Base-by-base conservation (phyloP, 2,888 invertebrate species). In the Troilus luridus region DNA sequence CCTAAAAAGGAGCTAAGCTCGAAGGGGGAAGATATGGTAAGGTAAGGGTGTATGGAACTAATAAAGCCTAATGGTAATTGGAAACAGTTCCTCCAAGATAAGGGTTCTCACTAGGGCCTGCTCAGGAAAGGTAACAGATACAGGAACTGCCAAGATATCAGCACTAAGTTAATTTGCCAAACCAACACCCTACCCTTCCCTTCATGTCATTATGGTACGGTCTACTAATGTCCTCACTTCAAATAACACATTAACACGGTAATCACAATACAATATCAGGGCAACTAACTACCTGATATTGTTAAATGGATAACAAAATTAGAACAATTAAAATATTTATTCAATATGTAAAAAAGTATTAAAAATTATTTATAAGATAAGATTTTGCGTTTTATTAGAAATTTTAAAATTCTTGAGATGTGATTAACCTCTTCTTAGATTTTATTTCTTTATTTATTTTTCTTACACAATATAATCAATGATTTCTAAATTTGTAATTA, bases 51-150 rank as follows among this genome's bases (percentile, higher is more conserved):
- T 85, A 85, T 85, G 64, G 77, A 54, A 77, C 72, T 90, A 77
- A 90, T 90, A 90, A 56, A 90, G 90, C 67, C 67, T 77, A 90
- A 90, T 90, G 90, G 90, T 77, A 90, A 90, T 90, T 90, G 77
- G 89, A 67, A 89, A 54, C 64, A 89, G 62, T 89, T 89, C 54
- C 89, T 62, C 67, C 56, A 62, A 64, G 64, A 64, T 64, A 89
- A 64, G 89, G 11, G 41, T 58, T 41, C 24, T 85, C 41, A 54
- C 85, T 58, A 85, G 85, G 11, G n/a, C 85, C 85, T 59, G 10
- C 24, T 17, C 58, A 59, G 90, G 89, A 67, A 89, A 64, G 89
- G 89, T 58, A 59, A 24, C 60, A 64, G 89, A 89, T 89, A 89
- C 89, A 89, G 89, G 89, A 89, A 89, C 54, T 64, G 54, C 89